These are phyloP conservation scores for Carpatolechia fugitivella DNA, from an alignment of 2,888 invertebrate genomes.

Conservation along the genomic window DNA sequence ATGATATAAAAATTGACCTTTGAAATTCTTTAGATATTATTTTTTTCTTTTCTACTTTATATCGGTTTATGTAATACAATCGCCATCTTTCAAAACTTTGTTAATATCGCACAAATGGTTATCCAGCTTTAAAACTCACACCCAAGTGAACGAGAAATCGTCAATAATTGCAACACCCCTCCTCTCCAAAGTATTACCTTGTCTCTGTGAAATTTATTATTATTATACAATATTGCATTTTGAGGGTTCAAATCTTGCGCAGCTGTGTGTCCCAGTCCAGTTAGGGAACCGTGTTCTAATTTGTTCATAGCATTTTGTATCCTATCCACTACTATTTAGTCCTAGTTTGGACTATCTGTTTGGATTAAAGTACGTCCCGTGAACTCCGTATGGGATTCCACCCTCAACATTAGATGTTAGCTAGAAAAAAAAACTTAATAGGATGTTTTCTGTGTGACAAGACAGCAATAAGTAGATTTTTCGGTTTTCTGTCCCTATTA, in stretches of 20 bases:
- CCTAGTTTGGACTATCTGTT: conserved; percentile 14
- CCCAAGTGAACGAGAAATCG: conserved; percentile 39
- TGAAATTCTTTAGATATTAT: too few species aligned
- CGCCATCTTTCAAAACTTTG: too few species aligned
- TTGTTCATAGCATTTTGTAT: neutral
- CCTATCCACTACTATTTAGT: neutral
- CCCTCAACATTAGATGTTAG: conserved; percentile 70
- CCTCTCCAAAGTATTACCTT: conserved; percentile 55
- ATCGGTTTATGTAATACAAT: too few species aligned
- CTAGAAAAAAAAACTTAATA: conserved; percentile 75
- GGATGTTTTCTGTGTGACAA: conserved; percentile 71
- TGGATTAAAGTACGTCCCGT: conserved; percentile 48
- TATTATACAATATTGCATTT: conserved; percentile 70
- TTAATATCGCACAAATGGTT: neutral
- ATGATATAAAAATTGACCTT: too few species aligned
- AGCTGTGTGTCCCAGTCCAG: conserved; percentile 43
- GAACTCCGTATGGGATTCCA: conserved; percentile 68
- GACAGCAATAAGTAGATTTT: conserved; percentile 20
- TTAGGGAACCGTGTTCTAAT: neutral
- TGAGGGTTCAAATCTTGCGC: conserved; percentile 61
- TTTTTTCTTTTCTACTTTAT: too few species aligned
- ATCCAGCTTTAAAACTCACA: conserved; percentile 17
- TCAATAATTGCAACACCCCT: conserved; percentile 64
- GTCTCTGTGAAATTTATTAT: conserved; percentile 74
- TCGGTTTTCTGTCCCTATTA: conserved; percentile 2